Conservation (phyloP, 2,797 vertebrate species). For the Threskiornis aethiopicus region DNA sequence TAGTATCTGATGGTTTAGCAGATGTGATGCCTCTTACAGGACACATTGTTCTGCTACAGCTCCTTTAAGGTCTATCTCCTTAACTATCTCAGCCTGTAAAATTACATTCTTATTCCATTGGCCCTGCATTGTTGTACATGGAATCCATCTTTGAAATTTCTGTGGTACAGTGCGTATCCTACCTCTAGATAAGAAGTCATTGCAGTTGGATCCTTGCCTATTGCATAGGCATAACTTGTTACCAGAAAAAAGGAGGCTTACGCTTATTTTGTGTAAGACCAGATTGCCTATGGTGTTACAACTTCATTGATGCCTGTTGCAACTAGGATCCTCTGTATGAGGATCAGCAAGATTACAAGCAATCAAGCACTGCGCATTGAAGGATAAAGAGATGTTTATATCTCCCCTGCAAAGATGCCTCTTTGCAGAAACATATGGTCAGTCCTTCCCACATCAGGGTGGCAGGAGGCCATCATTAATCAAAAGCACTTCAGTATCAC, state of each 20-base stretch:
- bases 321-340: background rate
- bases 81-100: background rate
- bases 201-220: background rate
- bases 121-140: accelerated
- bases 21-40: background rate
- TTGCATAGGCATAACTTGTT: background rate
- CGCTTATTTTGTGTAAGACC: background rate
- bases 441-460: background rate
- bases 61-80: background rate
- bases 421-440: background rate
- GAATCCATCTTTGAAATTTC: background rate
- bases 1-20: background rate
- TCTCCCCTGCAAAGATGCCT: background rate
- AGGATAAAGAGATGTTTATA: background rate
- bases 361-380: background rate
- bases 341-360: background rate
- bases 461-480: background rate
- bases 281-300: background rate
- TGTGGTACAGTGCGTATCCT: background rate
- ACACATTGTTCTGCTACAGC: background rate
- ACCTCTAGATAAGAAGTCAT: background rate
- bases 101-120: background rate
- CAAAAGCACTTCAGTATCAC: too few relatives aligned
- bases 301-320: accelerated
- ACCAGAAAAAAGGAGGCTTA: background rate